Evolutionary conservation across 2,797 vertebrate genomes (phyloP).

Genomic region (Decapterus maruadsi): DNA sequence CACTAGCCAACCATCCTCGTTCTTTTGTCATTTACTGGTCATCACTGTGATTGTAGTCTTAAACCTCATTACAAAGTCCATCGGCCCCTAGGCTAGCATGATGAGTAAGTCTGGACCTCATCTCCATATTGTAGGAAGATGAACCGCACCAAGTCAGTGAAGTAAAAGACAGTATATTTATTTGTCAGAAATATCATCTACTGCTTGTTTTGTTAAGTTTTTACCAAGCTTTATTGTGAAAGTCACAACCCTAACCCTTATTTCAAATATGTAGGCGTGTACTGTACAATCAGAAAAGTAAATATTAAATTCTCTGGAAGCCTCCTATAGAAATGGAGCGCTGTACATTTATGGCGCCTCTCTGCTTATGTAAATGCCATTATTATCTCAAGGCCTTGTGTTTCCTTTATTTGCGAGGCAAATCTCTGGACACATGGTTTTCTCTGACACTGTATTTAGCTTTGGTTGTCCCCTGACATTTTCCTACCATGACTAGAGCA

Average conservation of each 20-base stretch:
- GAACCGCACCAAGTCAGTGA: conserved; percentile 6
- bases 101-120: conserved; percentile 9
- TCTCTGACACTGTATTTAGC: conserved; percentile 57
- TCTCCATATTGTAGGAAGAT: conserved; percentile 39
- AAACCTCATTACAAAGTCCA: conserved; percentile 58
- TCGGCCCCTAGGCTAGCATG: conserved; percentile 36
- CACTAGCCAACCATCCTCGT: conserved; percentile 30
- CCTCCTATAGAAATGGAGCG: conserved; percentile 34
- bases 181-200: conserved; percentile 13
- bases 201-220: conserved; percentile 23
- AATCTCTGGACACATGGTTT: conserved; percentile 51
- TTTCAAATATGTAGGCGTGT: conserved; percentile 25
- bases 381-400: conserved; percentile 38
- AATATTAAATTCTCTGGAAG: neutral
- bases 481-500: conserved; percentile 21
- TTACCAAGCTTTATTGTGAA: neutral
- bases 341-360: conserved; percentile 36
- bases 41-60: conserved; percentile 49
- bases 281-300: conserved; percentile 19
- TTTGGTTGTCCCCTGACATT: conserved; percentile 53
- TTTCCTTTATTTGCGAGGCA: conserved; percentile 58
- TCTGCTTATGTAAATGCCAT: conserved; percentile 63
- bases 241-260: conserved; percentile 12
- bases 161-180: neutral
- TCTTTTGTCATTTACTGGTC: conserved; percentile 50